These are phyloP conservation scores for Temnothorax ravouxi DNA, from an alignment of 2,888 invertebrate species.

Conservation along the genomic window DNA sequence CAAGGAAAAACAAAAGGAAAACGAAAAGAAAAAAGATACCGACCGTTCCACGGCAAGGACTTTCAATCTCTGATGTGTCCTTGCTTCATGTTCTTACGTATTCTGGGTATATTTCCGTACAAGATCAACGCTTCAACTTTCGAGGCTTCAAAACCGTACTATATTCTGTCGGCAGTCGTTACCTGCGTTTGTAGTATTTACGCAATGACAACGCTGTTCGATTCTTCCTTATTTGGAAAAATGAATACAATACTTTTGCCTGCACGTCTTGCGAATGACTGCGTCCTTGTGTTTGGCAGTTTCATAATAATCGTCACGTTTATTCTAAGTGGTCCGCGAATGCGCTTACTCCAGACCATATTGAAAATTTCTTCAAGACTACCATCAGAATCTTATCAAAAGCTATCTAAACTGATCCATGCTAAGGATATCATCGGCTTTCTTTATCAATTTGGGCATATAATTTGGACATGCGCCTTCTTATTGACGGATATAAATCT, in stretches of 20 bases:
- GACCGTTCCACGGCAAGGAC: too few species aligned
- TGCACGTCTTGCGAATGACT: rapidly evolving
- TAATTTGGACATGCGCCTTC: too few species aligned
- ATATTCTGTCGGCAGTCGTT: background rate
- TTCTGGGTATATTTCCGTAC: too few species aligned
- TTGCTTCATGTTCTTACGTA: too few species aligned
- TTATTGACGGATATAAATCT: too few species aligned
- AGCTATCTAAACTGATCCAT: background rate
- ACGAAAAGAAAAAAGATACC: too few species aligned
- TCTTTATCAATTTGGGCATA: too few species aligned
- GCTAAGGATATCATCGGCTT: background rate
- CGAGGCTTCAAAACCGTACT: background rate
- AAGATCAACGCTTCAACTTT: background rate
- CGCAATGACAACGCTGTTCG: background rate
- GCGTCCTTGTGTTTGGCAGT: background rate
- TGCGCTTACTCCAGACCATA: background rate
- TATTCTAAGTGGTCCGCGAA: background rate
- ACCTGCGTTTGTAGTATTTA: background rate
- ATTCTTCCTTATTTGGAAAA: background rate
- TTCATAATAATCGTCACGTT: background rate
- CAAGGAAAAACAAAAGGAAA: too few species aligned
- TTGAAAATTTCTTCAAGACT: background rate
- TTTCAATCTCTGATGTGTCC: too few species aligned
- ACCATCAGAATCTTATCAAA: background rate
- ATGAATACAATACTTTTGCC: rapidly evolving